phyloP scores from a whole-genome alignment of 2,113 vertebrate genomes.

The Scalopus aquaticus region DNA sequence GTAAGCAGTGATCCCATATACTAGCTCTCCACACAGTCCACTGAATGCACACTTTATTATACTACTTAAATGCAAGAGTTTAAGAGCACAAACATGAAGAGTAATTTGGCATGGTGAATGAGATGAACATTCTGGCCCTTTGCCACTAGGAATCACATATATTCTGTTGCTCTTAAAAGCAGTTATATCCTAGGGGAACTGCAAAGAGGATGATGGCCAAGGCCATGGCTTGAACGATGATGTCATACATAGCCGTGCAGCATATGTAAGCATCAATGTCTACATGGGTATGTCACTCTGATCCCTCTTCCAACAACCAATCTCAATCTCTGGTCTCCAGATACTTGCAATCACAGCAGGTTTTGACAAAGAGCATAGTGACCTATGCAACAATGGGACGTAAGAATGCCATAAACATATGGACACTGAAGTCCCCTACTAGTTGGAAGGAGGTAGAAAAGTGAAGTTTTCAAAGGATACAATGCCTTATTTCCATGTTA shows the following conservation, averaged over 20 bases:
- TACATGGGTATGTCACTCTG: background rate
- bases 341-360: background rate
- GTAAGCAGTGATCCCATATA: background rate
- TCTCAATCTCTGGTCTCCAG: background rate
- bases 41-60: background rate
- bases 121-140: constrained; percentile 26
- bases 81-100: background rate
- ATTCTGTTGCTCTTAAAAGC: constrained; percentile 10
- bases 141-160: background rate
- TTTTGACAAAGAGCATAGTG: background rate
- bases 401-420: background rate
- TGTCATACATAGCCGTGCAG: background rate
- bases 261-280: background rate
- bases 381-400: background rate
- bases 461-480: background rate
- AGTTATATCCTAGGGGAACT: background rate
- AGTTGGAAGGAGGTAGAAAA: background rate
- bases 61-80: background rate
- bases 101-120: background rate
- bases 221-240: background rate
- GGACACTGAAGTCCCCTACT: background rate
- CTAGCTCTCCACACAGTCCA: background rate
- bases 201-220: background rate
- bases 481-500: background rate
- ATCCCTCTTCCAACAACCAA: background rate